Evolutionary conservation across 2,888 invertebrate genomes (phyloP).

Genomic region (Amiota mariae): DNA sequence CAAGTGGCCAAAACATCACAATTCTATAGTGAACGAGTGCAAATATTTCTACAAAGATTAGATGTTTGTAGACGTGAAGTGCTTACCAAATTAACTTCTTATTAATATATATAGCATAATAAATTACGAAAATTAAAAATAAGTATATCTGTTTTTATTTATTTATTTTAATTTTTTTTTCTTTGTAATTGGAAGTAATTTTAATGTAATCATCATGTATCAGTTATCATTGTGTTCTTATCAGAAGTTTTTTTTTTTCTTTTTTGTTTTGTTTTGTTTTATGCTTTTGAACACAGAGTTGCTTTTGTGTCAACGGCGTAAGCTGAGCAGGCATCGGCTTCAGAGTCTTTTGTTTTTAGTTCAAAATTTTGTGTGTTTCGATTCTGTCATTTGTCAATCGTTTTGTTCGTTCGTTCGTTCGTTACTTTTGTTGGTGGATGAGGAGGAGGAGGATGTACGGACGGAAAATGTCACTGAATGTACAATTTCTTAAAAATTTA

Average conservation of each 20-base stretch:
- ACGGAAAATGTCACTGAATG: not conserved
- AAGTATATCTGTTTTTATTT: no score
- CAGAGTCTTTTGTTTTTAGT: no score
- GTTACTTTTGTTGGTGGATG: no score
- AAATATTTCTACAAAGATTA: conserved; percentile 59
- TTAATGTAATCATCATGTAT: no score
- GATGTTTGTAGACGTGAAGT: conserved; percentile 59
- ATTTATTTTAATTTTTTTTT: no score
- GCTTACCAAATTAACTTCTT: conserved; percentile 52
- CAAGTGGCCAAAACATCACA: conserved; percentile 51
- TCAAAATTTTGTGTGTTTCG: no score
- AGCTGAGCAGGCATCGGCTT: not conserved
- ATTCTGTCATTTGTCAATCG: no score
- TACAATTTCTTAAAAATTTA: conserved; percentile 63
- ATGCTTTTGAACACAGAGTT: no score
- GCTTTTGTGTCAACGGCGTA: not conserved
- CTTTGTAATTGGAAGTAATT: not conserved
- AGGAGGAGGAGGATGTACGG: no score
- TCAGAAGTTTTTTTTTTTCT: no score
- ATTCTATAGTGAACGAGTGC: conserved; percentile 60
- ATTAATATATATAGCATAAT: conserved; percentile 27
- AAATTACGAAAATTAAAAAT: not conserved
- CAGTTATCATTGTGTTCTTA: no score
- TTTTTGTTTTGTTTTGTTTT: not conserved
- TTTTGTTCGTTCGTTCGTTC: no score